A percentile compares a stretch with the other conserved stretches of the same genome.
Evolutionary conservation across 2,113 vertebrate species (phyloP).

Genomic region (Eulemur macaco): DNA sequence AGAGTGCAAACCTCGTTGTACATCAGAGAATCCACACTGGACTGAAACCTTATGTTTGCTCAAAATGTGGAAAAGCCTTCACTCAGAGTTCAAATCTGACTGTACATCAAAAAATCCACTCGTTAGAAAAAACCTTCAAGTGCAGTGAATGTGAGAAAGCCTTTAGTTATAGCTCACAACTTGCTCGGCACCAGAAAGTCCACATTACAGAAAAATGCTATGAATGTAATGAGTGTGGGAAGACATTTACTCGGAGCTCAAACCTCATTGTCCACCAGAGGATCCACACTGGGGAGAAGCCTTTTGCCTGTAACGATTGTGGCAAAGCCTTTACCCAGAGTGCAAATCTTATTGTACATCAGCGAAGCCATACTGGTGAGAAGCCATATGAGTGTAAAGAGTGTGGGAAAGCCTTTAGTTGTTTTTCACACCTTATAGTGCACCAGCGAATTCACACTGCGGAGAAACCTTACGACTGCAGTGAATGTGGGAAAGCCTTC

Average conservation of each 20-base stretch:
- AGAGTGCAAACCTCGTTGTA: slow-evolving; percentile 73
- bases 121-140: slow-evolving; percentile 74
- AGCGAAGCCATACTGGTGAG: slow-evolving; percentile 79
- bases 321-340: slow-evolving; percentile 81
- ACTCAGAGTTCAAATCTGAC: slow-evolving; percentile 77
- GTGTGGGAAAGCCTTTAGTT: slow-evolving; percentile 78
- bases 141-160: slow-evolving; percentile 75
- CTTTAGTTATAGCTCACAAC: slow-evolving; percentile 76
- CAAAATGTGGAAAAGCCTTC: slow-evolving; percentile 77
- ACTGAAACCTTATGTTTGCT: slow-evolving; percentile 73
- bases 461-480: slow-evolving; percentile 77
- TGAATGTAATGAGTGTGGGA: slow-evolving; percentile 76
- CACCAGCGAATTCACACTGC: slow-evolving; percentile 79
- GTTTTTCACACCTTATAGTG: slow-evolving; percentile 77
- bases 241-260: slow-evolving; percentile 77
- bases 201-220: slow-evolving; percentile 77
- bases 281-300: slow-evolving; percentile 80
- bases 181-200: slow-evolving; percentile 77
- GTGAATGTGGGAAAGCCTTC: slow-evolving; percentile 78
- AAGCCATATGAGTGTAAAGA: slow-evolving; percentile 79
- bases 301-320: slow-evolving; percentile 75
- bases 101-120: slow-evolving; percentile 77
- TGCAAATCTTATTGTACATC: slow-evolving; percentile 77
- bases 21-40: slow-evolving; percentile 78
- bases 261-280: slow-evolving; percentile 79